Percentiles rank a stretch among this genome's conserved stretches.
phyloP scores from a whole-genome alignment of 2,113 vertebrate genomes.

The Elaphurus davidianus region DNA sequence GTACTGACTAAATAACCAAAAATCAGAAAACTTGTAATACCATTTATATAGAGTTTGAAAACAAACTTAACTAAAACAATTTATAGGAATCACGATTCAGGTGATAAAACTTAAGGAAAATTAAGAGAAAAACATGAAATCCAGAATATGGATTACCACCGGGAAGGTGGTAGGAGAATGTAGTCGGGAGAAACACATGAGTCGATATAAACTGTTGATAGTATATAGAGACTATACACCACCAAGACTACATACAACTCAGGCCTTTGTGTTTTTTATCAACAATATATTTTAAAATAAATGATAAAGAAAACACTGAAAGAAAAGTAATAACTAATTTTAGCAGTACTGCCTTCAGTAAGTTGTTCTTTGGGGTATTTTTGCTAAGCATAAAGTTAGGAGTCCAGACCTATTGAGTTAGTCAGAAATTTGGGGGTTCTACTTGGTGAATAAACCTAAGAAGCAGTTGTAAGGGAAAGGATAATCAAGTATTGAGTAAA shows the following conservation, averaged over 20 bases:
- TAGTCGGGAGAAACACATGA: not conserved
- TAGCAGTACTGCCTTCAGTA: not conserved
- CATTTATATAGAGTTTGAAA: not conserved
- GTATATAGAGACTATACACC: not conserved
- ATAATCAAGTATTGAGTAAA: not conserved
- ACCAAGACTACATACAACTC: not conserved
- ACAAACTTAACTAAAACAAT: conserved; percentile 28
- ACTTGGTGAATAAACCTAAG: not conserved
- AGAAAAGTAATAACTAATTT: not conserved
- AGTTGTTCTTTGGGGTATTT: not conserved
- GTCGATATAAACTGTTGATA: not conserved
- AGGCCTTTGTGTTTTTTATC: not conserved
- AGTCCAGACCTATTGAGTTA: not conserved
- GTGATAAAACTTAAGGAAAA: not conserved
- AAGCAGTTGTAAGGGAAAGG: not conserved
- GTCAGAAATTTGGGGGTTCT: not conserved
- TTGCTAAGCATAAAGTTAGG: not conserved
- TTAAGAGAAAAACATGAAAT: not conserved
- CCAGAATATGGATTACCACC: not conserved
- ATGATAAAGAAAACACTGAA: not conserved
- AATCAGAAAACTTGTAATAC: not conserved
- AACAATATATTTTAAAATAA: not conserved
- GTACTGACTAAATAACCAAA: not conserved
- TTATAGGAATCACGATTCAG: not conserved
- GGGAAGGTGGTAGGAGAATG: not conserved